Evolutionary conservation across 2,888 invertebrate species (phyloP).

Genomic region (Drosophila peninsularis): DNA sequence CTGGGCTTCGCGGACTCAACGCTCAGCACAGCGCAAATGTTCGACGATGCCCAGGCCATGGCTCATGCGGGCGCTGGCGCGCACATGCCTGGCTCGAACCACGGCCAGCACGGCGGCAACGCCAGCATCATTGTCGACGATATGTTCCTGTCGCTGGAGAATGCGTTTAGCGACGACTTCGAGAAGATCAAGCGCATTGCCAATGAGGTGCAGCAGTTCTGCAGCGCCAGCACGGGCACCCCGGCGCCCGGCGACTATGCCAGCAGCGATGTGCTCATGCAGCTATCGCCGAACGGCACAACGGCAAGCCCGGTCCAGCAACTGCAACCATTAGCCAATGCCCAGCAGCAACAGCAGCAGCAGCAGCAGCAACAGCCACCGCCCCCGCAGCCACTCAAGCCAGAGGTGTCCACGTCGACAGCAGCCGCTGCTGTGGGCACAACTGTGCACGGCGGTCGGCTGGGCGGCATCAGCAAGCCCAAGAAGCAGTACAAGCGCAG

Average conservation of each 20-base stretch:
- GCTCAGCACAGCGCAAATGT: slow-evolving; percentile 83
- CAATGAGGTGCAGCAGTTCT: slow-evolving; percentile 91
- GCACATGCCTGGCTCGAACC: slow-evolving; percentile 42
- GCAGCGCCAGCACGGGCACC: slow-evolving; percentile 84
- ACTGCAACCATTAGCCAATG: slow-evolving; percentile 58
- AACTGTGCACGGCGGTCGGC: slow-evolving; percentile 27
- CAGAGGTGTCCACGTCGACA: slow-evolving; percentile 87
- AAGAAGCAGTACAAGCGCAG: slow-evolving; percentile 90
- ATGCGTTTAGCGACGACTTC: slow-evolving; percentile 89
- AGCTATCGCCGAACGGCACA: slow-evolving; percentile 83
- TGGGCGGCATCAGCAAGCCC: slow-evolving; percentile 86
- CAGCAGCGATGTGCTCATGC: slow-evolving; percentile 82
- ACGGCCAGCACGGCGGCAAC: slow-evolving; percentile 59
- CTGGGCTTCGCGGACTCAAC: slow-evolving; percentile 84
- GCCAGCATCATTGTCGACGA: slow-evolving; percentile 84
- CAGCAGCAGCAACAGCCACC: slow-evolving; percentile 39
- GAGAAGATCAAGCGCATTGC: slow-evolving; percentile 94
- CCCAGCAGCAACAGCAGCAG: slow-evolving; percentile 52
- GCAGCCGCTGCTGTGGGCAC: slow-evolving; percentile 13
- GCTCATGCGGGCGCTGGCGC: slow-evolving; percentile 45
- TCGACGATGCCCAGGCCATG: slow-evolving; percentile 82
- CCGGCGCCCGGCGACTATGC: slow-evolving; percentile 82
- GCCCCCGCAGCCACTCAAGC: slow-evolving; percentile 64
- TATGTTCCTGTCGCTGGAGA: slow-evolving; percentile 85
- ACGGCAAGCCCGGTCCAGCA: slow-evolving; percentile 47